Evolutionary conservation across 2,888 invertebrate species (phyloP), one percentile per base, ranked within the genome.

Genomic region (Mimachlamys varia): DNA sequence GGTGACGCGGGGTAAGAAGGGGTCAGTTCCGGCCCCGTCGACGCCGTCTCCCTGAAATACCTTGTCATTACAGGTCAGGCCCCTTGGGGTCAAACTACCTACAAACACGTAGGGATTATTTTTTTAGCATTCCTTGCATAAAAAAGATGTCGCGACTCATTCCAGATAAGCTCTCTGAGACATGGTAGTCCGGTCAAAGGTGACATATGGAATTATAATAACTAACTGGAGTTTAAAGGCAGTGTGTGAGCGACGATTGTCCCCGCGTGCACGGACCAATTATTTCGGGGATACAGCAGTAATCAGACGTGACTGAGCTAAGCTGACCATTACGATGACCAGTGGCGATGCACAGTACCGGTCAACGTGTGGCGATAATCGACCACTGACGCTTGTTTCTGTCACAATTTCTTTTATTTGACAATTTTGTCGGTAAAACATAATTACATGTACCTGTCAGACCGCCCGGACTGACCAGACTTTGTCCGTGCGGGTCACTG

Each of bases 191-290:
- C 13, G 76, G 27, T 33, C 27, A 76, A 27, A 76, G 76, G 76
- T 76, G 76, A 12, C 76, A 76, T 76, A 76, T 76, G 76, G 76
- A 76, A 76, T 76, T 76, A 76, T 76, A 76, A 76, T 76, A 76
- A 33, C 76, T 33, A 76, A 27, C 33, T 33, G 5, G 76, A 3
- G 53, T 12, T 76, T 33, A 27, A 33, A 22, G 27, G 76, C 33
- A 10, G 76, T 76, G 76, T 76, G 76, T 76, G 76, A 76, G 27
- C 22, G 76, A 12, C 33, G 76, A 76, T 76, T 76, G 76, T 76
- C 76, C 76, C 76, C 76, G 76, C 76, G 76, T 76, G 76, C 76
- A 76, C 76, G 76, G 76, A 76, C 33, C 76, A 76, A 76, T 76
- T 76, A 76, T 76, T 76, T 76, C 33, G 76, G 76, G 76, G 76